Conservation (phyloP, 2,888 invertebrate species). For the Calliopum simillimum region DNA sequence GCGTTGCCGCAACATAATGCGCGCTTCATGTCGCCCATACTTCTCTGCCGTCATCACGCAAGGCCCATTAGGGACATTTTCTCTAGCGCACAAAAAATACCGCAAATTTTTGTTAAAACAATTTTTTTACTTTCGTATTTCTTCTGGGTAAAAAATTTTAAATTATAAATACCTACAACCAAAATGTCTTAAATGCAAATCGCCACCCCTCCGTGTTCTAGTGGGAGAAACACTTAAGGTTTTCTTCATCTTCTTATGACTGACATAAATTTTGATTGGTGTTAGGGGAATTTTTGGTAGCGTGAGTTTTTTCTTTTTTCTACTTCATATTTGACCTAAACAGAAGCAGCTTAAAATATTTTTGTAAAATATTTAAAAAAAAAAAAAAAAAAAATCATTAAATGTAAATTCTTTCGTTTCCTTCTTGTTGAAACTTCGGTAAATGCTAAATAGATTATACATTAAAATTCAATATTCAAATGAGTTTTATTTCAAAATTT, state of each 20-base stretch:
- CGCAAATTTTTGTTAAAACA: neutral
- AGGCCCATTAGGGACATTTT: conserved; percentile 24
- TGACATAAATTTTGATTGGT: too few species aligned
- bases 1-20: conserved; percentile 2
- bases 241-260: too few species aligned
- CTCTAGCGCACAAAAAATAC: neutral
- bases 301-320: too few species aligned
- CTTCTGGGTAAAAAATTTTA: conserved; percentile 14
- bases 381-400: too few species aligned
- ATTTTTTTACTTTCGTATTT: neutral
- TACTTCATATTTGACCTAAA: too few species aligned
- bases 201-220: too few species aligned
- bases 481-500: neutral
- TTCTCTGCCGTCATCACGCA: neutral
- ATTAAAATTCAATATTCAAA: conserved; percentile 33
- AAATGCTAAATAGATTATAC: conserved; percentile 20
- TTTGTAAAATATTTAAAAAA: too few species aligned
- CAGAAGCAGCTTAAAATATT: too few species aligned
- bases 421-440: neutral
- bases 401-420: neutral
- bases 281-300: too few species aligned
- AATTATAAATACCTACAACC: conserved; percentile 16
- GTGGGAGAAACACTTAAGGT: too few species aligned
- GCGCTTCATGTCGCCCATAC: neutral
- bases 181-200: too few species aligned